Percentiles rank a stretch among this genome's conserved stretches.
Evolutionary conservation across 2,113 vertebrate genomes (phyloP).

Genomic region (Platichthys stellatus): DNA sequence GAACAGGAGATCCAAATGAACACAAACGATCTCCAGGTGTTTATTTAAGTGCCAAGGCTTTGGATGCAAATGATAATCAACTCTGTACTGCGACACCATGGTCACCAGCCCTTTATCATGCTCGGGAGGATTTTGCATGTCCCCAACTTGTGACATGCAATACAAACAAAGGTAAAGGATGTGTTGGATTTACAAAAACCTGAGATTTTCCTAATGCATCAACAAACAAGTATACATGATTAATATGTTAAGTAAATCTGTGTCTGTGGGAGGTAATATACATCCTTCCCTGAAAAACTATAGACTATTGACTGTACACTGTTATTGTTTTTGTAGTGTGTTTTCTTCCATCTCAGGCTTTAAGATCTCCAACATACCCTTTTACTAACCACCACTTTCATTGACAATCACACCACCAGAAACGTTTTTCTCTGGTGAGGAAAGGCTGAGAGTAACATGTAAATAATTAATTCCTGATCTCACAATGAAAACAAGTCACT

Average conservation of each 20-base stretch:
- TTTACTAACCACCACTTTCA: background rate
- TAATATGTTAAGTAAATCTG: conserved; percentile 60
- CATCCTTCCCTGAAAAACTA: conserved; percentile 2
- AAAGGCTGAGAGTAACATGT: background rate
- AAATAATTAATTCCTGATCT: background rate
- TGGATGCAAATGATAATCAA: conserved; percentile 78
- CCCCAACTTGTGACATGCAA: conserved; percentile 56
- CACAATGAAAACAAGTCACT: too few relatives aligned
- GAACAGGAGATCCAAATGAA: conserved; percentile 76
- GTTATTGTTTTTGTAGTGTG: background rate
- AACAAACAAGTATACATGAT: conserved; percentile 55
- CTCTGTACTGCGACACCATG: conserved; percentile 53
- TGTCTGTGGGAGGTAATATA: conserved; percentile 14
- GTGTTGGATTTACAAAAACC: conserved; percentile 59
- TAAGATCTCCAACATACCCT: conserved; percentile 6
- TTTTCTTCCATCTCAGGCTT: background rate
- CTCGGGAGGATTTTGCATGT: conserved; percentile 69
- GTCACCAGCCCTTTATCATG: conserved; percentile 57
- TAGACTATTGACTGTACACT: background rate
- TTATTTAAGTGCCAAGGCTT: conserved; percentile 63
- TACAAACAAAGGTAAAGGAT: conserved; percentile 27
- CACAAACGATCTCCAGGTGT: conserved; percentile 77
- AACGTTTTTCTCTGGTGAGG: too few relatives aligned
- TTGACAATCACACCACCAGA: too few relatives aligned
- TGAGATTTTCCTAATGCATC: conserved; percentile 73